Evolutionary conservation across 2,888 invertebrate genomes (phyloP), one percentile per base, ranked within the genome.

Genomic region (Euspilapteryx auroguttella): DNA sequence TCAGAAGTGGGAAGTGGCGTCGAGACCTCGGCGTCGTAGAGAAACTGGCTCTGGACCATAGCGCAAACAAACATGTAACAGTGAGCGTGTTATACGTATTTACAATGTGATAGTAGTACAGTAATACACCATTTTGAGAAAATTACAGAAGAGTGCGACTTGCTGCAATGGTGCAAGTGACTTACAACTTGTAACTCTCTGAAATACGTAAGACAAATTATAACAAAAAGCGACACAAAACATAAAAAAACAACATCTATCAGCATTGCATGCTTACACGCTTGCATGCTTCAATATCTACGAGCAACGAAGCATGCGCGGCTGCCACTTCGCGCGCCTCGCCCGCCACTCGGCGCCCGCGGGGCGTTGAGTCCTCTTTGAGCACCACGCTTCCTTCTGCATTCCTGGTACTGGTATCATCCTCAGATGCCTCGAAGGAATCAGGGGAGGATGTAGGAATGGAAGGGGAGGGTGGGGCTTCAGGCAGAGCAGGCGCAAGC

Each of bases 1-100:
- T 88, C 87, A 48, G 82, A 79, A 48, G 86, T 85, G 36, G 87
- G 86, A 51, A 90, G 79, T 56, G 82, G 83, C 47, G 82, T 76
- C 55, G 81, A 82, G 59, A 86, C 87, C 78, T 92, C 93, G 59
- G 86, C 86, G 69, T 90, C 90, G 79, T 91, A 92, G 54, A 89
- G 84, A 76, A 91, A 92, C 75, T 91, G 90, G 76, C 89, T 89
- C 88, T 91, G 84, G 41, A 56, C 56, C 56, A 56, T 44, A 56
- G 37, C 37, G 57, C 45, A 48, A 43, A 31, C 34, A 43, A 31
- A 39, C 25, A 33, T 51, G 57, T 40, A 38, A 38, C 45, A 50
- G 49, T 48, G 46, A 37, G 47, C 37, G 39, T 42, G 42, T 39
- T 44, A 43, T 32, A 35, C 31, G 40, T 34, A 40, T 30, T 34